Evolutionary conservation across 2,888 invertebrate genomes (phyloP), one percentile per base, ranked within the genome.

Genomic region (Taphrorychus bicolor): DNA sequence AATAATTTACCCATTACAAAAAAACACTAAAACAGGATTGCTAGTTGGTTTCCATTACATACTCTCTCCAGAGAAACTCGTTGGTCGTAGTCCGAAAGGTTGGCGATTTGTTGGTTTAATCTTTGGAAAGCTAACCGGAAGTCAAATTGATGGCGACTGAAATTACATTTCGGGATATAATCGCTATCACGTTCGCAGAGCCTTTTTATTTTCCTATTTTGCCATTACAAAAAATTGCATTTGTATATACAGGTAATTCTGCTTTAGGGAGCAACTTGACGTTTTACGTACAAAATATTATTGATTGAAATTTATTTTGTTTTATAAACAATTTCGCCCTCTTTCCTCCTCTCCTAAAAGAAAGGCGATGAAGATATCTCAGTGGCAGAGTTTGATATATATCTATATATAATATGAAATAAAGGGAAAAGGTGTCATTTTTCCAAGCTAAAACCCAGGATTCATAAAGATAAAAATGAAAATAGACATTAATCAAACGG

Each of bases 41-140:
- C n/a, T n/a, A n/a, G n/a, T n/a, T n/a, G n/a, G 7, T 14, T 48
- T 19, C 1, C 48, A 48, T 18, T 21, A 51, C 51, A 51, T 7
- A 18, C 21, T 51, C 22, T 21, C 2, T 18, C 7, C 5, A 16
- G 7, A 3, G 11, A 21, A 51, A 19, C 19, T 62, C 62, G 62
- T 62, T 56, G 45, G 5, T 14, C 7, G 45, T 14, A 9, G 16
- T 41, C 21, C 53, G 41, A 51, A 52, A 62, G 67, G 62, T 58
- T 53, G 40, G 57, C 66, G 67, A 68, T 68, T 63, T 68, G 63
- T 63, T 68, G 68, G 68, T 68, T 68, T 68, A 68, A 63, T 68
- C 68, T 63, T 59, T 49, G 49, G 59, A 58, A 56, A 63, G 54
- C 63, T 49, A 59, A 68, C 57, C 62, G 63, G 59, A 59, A 63